These are phyloP conservation scores for Schrankia costaestrigalis DNA, from an alignment of 2,888 invertebrate species.

Conservation along the genomic window DNA sequence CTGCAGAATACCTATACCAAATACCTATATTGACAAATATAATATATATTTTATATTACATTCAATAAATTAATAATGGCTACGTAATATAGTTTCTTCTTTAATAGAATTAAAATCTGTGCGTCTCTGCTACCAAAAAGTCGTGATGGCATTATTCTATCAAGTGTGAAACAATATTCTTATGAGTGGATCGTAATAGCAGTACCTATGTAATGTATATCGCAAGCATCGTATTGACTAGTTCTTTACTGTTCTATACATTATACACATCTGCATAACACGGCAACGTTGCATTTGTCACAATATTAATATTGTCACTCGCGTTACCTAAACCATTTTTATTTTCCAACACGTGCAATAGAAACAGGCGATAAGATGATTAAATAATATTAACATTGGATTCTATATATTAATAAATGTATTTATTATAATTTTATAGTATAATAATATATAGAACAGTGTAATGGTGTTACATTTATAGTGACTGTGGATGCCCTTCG, in stretches of 20 bases:
- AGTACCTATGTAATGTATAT: constrained; percentile 45
- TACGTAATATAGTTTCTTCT: no score
- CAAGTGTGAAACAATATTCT: constrained; percentile 48
- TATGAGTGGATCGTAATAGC: constrained; percentile 40
- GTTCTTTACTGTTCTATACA: constrained; percentile 44
- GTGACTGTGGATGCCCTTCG: constrained; percentile 21
- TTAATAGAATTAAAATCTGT: constrained; percentile 41
- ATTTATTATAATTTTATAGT: constrained; percentile 11
- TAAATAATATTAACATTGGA: constrained; percentile 15
- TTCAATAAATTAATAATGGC: background rate
- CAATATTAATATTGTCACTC: background rate
- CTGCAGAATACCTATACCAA: no score
- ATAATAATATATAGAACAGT: constrained; percentile 36
- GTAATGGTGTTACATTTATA: constrained; percentile 24
- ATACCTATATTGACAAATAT: background rate
- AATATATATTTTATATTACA: background rate
- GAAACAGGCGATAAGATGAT: constrained; percentile 3
- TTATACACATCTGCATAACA: constrained; percentile 27
- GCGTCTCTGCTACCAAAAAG: constrained; percentile 39
- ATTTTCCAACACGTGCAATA: constrained; percentile 5
- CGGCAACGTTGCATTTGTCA: background rate
- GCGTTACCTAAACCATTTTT: background rate
- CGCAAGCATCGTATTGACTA: constrained; percentile 47
- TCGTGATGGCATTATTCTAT: constrained; percentile 62
- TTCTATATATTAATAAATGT: constrained; percentile 15